phyloP scores from a whole-genome alignment of 2,797 vertebrate species.

The Naso thynnoides region DNA sequence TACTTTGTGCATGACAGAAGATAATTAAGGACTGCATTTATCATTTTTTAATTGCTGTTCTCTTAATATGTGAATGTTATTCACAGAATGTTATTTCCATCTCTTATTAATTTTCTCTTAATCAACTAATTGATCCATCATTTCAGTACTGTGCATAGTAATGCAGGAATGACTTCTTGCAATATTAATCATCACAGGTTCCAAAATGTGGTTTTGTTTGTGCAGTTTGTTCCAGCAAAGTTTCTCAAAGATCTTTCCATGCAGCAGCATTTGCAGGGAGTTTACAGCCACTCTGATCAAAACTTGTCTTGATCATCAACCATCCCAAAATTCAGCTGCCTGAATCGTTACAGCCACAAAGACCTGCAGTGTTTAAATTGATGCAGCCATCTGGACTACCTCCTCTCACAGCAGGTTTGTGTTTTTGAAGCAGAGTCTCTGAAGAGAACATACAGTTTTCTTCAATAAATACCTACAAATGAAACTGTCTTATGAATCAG shows the following conservation, averaged over 20 bases:
- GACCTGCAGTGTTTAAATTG: constrained; percentile 45
- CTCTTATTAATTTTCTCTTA: neutral
- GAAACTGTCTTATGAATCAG: neutral
- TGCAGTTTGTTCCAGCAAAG: neutral
- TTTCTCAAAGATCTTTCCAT: neutral
- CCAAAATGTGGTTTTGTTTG: neutral
- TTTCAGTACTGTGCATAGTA: neutral
- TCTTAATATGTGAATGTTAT: no score
- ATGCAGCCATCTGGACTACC: constrained; percentile 54
- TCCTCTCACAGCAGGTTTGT: constrained; percentile 35
- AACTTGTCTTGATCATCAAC: constrained; percentile 43
- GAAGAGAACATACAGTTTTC: constrained; percentile 17
- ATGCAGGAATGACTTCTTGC: neutral
- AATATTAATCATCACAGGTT: neutral
- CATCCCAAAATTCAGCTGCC: constrained; percentile 28
- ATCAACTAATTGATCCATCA: neutral
- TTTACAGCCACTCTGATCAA: constrained; percentile 24
- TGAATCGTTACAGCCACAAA: constrained; percentile 43
- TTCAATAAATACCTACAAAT: constrained; percentile 18
- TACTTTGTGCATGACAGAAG: no score
- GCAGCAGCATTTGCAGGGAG: neutral
- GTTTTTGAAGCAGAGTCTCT: constrained; percentile 27
- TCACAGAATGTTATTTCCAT: no score
- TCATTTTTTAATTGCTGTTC: no score
- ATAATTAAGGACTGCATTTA: no score